phyloP scores from a whole-genome alignment of 2,797 vertebrate genomes.

The Brachyalestes nurse region DNA sequence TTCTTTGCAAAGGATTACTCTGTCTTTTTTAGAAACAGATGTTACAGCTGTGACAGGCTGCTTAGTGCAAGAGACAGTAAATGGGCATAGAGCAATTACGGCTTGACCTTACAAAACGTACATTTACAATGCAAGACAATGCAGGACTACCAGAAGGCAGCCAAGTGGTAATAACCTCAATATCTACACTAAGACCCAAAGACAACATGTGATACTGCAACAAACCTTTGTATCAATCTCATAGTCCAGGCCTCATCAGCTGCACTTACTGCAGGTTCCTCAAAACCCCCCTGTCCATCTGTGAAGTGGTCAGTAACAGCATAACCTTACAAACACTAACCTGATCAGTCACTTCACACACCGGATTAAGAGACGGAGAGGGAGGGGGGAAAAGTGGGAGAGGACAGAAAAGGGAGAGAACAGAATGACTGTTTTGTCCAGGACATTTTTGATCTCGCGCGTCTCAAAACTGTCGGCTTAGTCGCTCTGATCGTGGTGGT shows the following conservation, averaged over 20 bases:
- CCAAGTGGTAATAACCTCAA: background rate
- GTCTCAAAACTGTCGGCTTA: constrained; percentile 56
- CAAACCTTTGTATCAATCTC: background rate
- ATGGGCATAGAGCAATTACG: too few relatives aligned
- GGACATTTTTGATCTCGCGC: constrained; percentile 47
- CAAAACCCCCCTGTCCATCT: background rate
- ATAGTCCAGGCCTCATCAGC: background rate
- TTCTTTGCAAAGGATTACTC: background rate
- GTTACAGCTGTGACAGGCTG: background rate
- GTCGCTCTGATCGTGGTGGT: constrained; percentile 48
- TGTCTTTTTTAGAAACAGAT: too few relatives aligned
- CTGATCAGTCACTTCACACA: constrained; percentile 42
- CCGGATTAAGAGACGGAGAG: constrained; percentile 44
- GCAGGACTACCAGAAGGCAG: background rate
- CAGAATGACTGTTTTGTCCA: constrained; percentile 52
- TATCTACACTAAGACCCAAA: background rate
- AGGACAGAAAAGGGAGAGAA: constrained; percentile 34
- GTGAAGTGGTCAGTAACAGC: constrained; percentile 16
- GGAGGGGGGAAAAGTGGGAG: constrained; percentile 34
- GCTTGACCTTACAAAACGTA: background rate
- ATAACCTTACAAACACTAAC: constrained; percentile 41
- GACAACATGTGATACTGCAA: background rate
- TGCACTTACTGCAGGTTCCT: background rate
- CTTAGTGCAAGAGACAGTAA: background rate
- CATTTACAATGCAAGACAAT: background rate